Conservation (phyloP, 2,113 vertebrate genomes). For the Mirounga angustirostris region DNA sequence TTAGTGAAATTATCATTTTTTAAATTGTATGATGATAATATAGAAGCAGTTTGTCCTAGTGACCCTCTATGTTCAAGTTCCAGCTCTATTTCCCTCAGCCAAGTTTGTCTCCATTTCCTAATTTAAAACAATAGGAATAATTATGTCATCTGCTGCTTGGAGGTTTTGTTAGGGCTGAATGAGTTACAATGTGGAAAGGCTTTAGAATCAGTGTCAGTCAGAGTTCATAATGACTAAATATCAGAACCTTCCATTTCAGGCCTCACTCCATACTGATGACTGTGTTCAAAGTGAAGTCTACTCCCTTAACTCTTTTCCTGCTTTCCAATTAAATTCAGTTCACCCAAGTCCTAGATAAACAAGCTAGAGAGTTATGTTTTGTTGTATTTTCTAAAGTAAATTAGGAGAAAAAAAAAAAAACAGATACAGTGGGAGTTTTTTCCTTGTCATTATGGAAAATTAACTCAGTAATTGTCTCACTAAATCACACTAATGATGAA, state of each 20-base stretch:
- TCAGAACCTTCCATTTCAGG: neutral
- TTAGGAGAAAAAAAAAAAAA: conserved; percentile 36
- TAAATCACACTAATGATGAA: conserved; percentile 60
- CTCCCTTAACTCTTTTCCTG: neutral
- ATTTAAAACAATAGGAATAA: neutral
- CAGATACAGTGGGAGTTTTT: neutral
- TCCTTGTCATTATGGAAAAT: conserved; percentile 62
- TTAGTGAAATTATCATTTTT: neutral
- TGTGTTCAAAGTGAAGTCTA: neutral
- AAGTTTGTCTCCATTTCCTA: neutral
- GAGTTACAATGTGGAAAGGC: neutral
- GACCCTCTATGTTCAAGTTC: neutral
- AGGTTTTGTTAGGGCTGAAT: neutral
- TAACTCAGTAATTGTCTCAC: conserved; percentile 62
- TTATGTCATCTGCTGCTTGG: neutral
- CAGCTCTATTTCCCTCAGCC: neutral
- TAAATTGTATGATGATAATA: neutral
- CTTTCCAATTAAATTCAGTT: neutral
- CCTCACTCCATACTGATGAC: fast-evolving
- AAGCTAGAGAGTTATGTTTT: neutral
- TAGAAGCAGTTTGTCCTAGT: neutral
- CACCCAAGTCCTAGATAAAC: neutral
- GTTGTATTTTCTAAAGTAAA: neutral
- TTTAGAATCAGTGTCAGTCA: neutral
- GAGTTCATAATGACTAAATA: neutral